Conservation (phyloP, 1,140 invertebrate genomes). For the Diprion similis region DNA sequence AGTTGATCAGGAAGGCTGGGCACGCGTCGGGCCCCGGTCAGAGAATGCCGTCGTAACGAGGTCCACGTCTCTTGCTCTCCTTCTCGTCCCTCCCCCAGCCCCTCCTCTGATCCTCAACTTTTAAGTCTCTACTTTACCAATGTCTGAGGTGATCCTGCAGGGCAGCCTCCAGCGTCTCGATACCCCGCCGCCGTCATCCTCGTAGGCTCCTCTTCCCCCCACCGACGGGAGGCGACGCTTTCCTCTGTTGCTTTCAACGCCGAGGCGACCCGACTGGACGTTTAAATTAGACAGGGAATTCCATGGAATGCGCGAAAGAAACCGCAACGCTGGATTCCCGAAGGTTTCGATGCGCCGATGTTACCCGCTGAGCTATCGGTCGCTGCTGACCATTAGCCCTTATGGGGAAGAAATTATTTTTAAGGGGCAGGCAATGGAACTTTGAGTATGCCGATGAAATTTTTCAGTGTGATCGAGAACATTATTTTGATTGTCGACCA, state of each 20-base stretch:
- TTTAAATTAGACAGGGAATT: slow-evolving; percentile 60
- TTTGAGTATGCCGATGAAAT: slow-evolving; percentile 7
- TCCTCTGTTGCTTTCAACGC: slow-evolving; percentile 30
- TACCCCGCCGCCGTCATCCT: not conserved
- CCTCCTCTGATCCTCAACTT: slow-evolving; percentile 27
- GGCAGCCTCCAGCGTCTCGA: not conserved
- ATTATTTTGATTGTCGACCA: slow-evolving; percentile 6
- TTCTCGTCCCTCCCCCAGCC: slow-evolving; percentile 20
- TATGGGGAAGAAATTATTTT: slow-evolving; percentile 48
- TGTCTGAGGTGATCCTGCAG: slow-evolving; percentile 20
- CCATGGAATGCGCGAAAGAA: slow-evolving; percentile 55
- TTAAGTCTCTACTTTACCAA: slow-evolving; percentile 24
- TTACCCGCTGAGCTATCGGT: slow-evolving; percentile 40
- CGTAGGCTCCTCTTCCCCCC: not conserved
- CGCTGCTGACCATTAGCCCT: slow-evolving; percentile 49
- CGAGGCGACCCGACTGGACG: slow-evolving; percentile 44
- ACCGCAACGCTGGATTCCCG: slow-evolving; percentile 47
- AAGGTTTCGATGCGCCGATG: slow-evolving; percentile 49
- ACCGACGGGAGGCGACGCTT: slow-evolving; percentile 16
- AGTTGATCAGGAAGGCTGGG: slow-evolving; percentile 58
- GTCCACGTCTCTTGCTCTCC: slow-evolving; percentile 33
- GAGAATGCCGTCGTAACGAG: slow-evolving; percentile 62
- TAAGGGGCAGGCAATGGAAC: slow-evolving; percentile 9
- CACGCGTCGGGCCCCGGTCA: slow-evolving; percentile 54
- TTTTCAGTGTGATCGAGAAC: slow-evolving; percentile 7